Evolutionary conservation across 2,113 vertebrate genomes (phyloP).

Genomic region (Burhinus bistriatus): DNA sequence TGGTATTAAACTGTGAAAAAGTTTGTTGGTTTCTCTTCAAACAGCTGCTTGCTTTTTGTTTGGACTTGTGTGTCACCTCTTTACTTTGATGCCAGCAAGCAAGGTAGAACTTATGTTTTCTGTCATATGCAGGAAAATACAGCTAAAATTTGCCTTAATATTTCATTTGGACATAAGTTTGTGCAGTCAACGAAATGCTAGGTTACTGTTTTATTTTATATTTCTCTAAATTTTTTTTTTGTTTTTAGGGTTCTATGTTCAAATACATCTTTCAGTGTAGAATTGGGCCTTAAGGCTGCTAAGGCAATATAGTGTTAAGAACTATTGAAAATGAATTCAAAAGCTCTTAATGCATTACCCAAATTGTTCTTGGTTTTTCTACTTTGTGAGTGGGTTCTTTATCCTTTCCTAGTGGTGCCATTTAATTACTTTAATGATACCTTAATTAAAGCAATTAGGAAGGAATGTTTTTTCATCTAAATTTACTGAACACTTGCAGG

Average conservation of each 20-base stretch:
- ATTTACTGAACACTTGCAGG: conserved; percentile 67
- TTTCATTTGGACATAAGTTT: background rate
- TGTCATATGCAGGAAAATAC: background rate
- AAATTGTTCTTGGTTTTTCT: background rate
- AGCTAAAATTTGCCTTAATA: background rate
- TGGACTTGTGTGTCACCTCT: background rate
- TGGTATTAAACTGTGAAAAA: background rate
- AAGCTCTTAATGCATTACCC: background rate
- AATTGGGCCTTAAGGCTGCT: background rate
- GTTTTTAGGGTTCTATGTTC: background rate
- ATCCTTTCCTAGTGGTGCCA: background rate
- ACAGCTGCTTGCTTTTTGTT: background rate
- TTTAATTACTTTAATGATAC: background rate
- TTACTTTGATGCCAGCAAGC: background rate
- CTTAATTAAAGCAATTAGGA: background rate
- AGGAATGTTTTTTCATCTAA: background rate
- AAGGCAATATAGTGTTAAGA: background rate
- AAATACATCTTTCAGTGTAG: background rate
- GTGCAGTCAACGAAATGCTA: background rate
- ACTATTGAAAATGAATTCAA: background rate
- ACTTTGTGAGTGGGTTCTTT: background rate
- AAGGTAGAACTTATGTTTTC: background rate
- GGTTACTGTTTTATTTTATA: background rate
- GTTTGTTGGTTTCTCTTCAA: background rate
- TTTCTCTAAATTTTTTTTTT: background rate